These are phyloP conservation scores for Piprites chloris DNA, from an alignment of 2,113 vertebrate genomes.

Conservation along the genomic window DNA sequence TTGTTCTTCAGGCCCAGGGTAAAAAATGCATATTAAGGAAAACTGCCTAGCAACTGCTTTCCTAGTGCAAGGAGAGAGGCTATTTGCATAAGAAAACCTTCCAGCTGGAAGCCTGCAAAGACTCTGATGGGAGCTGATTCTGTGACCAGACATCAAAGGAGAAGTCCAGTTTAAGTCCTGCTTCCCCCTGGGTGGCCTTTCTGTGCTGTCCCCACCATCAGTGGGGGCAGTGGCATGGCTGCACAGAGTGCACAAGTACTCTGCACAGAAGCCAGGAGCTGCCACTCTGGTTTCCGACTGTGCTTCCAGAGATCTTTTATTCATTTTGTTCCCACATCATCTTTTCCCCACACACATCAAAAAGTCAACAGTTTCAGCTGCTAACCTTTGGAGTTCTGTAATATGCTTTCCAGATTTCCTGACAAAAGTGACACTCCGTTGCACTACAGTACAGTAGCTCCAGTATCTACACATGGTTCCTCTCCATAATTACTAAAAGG, in stretches of 20 bases:
- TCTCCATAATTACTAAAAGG: background rate
- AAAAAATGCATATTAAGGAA: conserved; percentile 59
- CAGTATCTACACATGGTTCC: background rate
- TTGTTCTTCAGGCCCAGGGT: conserved; percentile 30
- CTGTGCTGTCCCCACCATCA: background rate
- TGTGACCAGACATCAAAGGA: conserved; percentile 57
- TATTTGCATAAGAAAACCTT: conserved; percentile 73
- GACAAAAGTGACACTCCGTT: background rate
- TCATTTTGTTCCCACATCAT: conserved; percentile 41
- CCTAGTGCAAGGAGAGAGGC: conserved; percentile 53
- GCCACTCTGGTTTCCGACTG: background rate
- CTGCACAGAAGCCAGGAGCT: background rate
- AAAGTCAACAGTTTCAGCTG: conserved; percentile 41
- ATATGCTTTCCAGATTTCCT: conserved; percentile 2
- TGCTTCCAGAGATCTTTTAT: conserved; percentile 14
- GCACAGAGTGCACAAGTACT: background rate
- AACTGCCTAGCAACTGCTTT: conserved; percentile 73
- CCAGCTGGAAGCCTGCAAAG: conserved; percentile 51
- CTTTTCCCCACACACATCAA: conserved; percentile 28
- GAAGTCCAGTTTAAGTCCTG: background rate
- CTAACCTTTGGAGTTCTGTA: conserved; percentile 26
- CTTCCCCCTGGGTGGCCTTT: conserved; percentile 51
- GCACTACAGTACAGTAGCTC: background rate
- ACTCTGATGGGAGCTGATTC: conserved; percentile 26
- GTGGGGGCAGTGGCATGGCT: background rate